Evolutionary conservation across 2,113 vertebrate species (phyloP).

Genomic region (Centropus unirufus): DNA sequence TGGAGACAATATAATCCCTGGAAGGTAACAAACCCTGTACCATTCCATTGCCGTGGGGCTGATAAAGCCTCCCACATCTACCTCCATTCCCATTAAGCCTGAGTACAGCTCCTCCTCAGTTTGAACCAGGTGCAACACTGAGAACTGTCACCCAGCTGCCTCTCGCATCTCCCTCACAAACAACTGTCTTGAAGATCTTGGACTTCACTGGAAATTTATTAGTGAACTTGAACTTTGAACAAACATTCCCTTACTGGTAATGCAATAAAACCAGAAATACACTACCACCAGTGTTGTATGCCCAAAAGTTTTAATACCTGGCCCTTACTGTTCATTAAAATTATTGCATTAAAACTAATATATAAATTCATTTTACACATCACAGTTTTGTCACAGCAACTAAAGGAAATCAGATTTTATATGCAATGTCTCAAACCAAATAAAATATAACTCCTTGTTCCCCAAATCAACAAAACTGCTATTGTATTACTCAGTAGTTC

Average conservation of each 20-base stretch:
- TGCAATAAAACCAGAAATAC: not conserved
- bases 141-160: not conserved
- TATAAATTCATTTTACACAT: not conserved
- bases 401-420: not conserved
- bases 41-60: accelerated
- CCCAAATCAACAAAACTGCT: not conserved
- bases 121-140: not conserved
- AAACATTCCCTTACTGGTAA: not conserved
- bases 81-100: accelerated
- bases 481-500: not conserved
- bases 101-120: not conserved
- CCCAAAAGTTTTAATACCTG: not conserved
- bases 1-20: not conserved
- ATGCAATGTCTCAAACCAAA: not conserved
- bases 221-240: not conserved
- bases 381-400: not conserved
- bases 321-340: not conserved
- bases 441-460: not conserved
- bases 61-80: not conserved
- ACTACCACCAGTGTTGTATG: not conserved
- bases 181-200: not conserved
- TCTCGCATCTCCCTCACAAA: not conserved
- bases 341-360: slow-evolving; percentile 16
- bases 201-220: not conserved
- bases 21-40: not conserved